These are phyloP conservation scores for Pissodes strobi DNA, from an alignment of 1,140 invertebrate genomes.

Conservation along the genomic window DNA sequence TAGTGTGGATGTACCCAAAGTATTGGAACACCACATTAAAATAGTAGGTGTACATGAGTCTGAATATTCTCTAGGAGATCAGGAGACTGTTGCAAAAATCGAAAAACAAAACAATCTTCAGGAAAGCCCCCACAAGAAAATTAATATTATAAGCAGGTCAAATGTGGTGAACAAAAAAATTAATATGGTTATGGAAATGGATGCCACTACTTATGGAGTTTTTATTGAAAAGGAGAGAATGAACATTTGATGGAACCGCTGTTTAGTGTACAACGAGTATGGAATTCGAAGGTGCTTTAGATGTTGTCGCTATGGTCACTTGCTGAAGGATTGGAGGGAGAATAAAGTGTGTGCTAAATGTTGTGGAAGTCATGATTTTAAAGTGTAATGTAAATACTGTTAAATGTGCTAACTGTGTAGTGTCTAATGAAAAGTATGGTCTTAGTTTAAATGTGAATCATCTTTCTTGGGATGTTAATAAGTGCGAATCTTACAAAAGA, in stretches of 20 bases:
- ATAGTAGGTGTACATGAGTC: background rate
- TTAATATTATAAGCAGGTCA: constrained; percentile 6
- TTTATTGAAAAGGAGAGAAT: constrained; percentile 17
- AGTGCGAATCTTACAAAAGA: background rate
- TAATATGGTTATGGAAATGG: constrained; percentile 9
- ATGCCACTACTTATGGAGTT: constrained; percentile 12
- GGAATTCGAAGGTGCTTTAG: constrained; percentile 16
- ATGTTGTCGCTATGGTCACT: constrained; percentile 15
- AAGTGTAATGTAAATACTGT: constrained; percentile 15
- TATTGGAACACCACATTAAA: background rate
- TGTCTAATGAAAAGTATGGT: constrained; percentile 23
- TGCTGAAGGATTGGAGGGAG: constrained; percentile 3
- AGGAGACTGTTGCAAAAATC: constrained; percentile 5
- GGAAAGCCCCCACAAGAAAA: constrained; percentile 4
- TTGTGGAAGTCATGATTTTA: constrained; percentile 23
- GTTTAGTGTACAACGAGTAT: background rate
- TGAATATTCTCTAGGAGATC: constrained; percentile 6
- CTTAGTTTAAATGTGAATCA: constrained; percentile 21
- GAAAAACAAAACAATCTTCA: constrained; percentile 23
- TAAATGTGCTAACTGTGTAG: constrained; percentile 20
- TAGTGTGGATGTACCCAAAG: constrained; percentile 4
- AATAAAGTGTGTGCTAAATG: constrained; percentile 20
- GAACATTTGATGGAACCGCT: constrained; percentile 6
- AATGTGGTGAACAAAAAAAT: constrained; percentile 5
- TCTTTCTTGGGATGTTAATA: constrained; percentile 1